A percentile compares a stretch with the other conserved stretches of the same genome.
Conservation (phyloP, 1,140 invertebrate species). For the Sarcophaga peregrina region DNA sequence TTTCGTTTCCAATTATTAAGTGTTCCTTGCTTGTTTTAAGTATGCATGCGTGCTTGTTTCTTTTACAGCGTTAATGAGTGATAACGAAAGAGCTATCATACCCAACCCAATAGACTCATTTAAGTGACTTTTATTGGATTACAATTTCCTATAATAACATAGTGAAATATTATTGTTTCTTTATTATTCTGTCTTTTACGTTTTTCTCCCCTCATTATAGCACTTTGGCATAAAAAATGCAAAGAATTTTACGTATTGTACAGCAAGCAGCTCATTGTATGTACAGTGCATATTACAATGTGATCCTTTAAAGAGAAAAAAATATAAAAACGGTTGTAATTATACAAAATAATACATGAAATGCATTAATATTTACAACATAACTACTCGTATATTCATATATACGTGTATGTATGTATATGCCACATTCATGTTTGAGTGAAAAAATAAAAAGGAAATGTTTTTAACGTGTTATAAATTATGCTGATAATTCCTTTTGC, state of each 20-base stretch:
- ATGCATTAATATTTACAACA: too few relatives aligned
- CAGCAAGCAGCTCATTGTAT: not conserved
- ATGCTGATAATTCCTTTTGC: constrained; percentile 9
- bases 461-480: constrained; percentile 15
- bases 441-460: too few relatives aligned
- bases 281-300: not conserved
- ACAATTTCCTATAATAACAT: not conserved
- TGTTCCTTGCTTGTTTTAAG: too few relatives aligned
- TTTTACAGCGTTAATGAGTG: too few relatives aligned
- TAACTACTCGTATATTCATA: not conserved
- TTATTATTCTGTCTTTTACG: too few relatives aligned
- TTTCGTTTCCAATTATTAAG: too few relatives aligned
- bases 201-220: not conserved
- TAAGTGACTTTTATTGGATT: not conserved
- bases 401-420: not conserved
- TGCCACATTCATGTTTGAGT: too few relatives aligned
- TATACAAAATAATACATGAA: not conserved
- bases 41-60: too few relatives aligned
- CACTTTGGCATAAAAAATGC: not conserved
- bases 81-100: too few relatives aligned
- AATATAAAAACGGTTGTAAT: not conserved
- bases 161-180: not conserved
- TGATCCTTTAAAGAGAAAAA: constrained; percentile 6
- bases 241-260: not conserved
- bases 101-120: not conserved